Percentiles rank a stretch among this genome's conserved stretches.
Evolutionary conservation across 2,113 vertebrate species (phyloP).

Genomic region (Puffinus mauretanicus): DNA sequence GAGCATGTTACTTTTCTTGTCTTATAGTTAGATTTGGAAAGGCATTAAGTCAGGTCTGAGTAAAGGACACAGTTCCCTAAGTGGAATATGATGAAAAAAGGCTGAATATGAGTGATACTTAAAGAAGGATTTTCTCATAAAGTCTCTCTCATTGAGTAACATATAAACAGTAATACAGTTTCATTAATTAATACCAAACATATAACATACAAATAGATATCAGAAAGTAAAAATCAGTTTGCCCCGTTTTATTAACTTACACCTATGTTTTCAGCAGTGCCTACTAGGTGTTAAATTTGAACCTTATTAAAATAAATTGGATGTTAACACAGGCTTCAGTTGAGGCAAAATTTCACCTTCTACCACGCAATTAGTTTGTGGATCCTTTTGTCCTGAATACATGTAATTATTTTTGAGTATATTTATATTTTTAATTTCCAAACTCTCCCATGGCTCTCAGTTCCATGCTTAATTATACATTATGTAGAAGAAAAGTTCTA

Average conservation of each 20-base stretch:
- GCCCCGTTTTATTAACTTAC: background rate
- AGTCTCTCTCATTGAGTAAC: background rate
- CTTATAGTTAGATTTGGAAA: background rate
- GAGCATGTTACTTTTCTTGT: accelerated
- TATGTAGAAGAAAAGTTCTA: constrained; percentile 5
- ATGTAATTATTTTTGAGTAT: constrained; percentile 20
- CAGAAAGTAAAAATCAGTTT: background rate
- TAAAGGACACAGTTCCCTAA: background rate
- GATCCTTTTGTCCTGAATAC: background rate
- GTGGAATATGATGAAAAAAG: background rate
- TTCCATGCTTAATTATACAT: constrained; percentile 41
- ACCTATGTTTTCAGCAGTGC: background rate
- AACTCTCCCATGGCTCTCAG: background rate
- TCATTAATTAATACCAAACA: background rate
- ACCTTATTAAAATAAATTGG: constrained; percentile 41
- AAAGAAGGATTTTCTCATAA: background rate
- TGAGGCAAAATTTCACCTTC: constrained; percentile 6
- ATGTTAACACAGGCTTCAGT: background rate
- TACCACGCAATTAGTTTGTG: background rate
- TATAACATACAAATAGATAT: background rate
- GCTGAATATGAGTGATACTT: background rate
- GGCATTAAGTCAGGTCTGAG: background rate
- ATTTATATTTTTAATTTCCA: constrained; percentile 46
- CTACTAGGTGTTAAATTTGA: background rate
- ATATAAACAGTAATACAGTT: background rate